Evolutionary conservation across 2,888 invertebrate species (phyloP), one percentile per base, ranked within the genome.

Genomic region (Periphyllus acericola): DNA sequence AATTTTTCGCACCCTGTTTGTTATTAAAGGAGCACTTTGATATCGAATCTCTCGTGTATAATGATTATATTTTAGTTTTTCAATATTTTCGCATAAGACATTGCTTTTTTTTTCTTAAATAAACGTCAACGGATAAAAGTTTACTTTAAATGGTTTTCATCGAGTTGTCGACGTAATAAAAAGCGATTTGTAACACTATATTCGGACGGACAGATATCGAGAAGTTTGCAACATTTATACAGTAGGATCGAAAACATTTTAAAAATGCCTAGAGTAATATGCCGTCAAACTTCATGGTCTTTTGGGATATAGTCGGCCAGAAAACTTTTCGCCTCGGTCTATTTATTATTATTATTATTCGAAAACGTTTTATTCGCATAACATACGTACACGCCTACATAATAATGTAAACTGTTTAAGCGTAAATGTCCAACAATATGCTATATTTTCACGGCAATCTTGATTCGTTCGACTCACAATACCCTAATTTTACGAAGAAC

Each of bases 261-360:
- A 72, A 55, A 80, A 86, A 86, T 40, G 72, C 71, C 60, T 55
- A 79, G 3, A 55, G 14, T 74, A 14, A 34, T 36, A 52, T 71
- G 17, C 21, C 8, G 19, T 74, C 60, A 74, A 86, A 80, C 8
- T 80, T 72, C 36, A 78, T 5, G 46, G 68, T 9, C 40, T 29
- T 80, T 86, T 9, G 55, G 34, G 55, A 80, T 80, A 55, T 40
- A 40, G 19, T 3, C 32, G 29, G 8, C 14, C 11, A 5, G 3
- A 55, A 86, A 86, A 80, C 72, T 80, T 86, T 72, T 72, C 5
- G 25, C 17, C 17, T 75, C 6, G 29, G 21, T 5, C 17, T 11
- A 79, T 66, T 76, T 40, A 40, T 60, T 83, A 32, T 78, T 52
- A n/a, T 78, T 32, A 84, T 84, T 78, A 68, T 79, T 52, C 32